phyloP scores from a whole-genome alignment of 2,888 invertebrate genomes.

The Megalurothrips usitatus region DNA sequence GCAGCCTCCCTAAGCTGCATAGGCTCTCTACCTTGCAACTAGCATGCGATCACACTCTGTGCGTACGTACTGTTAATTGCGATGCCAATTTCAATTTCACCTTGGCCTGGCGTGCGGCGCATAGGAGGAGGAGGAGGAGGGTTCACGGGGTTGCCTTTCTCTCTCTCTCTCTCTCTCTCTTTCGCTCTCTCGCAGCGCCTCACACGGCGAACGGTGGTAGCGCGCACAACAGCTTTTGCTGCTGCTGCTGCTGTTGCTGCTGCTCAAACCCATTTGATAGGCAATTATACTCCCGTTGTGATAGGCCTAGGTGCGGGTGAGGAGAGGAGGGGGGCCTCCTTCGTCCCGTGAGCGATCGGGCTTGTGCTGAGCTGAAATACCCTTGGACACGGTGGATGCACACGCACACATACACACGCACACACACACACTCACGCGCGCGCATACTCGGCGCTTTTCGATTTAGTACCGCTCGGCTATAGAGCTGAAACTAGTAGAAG shows the following conservation, averaged over 20 bases:
- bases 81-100: background rate
- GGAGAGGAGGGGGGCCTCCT: background rate
- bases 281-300: conserved; percentile 12
- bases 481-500: no score
- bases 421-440: no score
- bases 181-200: background rate
- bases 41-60: no score
- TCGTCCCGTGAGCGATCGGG: no score
- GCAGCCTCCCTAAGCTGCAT: no score
- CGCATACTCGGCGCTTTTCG: no score
- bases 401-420: no score
- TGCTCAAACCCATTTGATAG: conserved; percentile 11
- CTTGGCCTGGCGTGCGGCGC: background rate
- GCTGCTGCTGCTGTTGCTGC: background rate
- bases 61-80: no score
- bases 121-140: background rate
- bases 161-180: background rate
- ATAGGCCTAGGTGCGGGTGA: background rate
- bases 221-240: background rate
- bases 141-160: background rate
- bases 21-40: no score
- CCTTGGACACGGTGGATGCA: no score
- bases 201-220: background rate
- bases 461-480: no score
- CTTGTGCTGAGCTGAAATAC: no score